Evolutionary conservation across 2,797 vertebrate species (phyloP).

Genomic region (Hippoglossus hippoglossus): DNA sequence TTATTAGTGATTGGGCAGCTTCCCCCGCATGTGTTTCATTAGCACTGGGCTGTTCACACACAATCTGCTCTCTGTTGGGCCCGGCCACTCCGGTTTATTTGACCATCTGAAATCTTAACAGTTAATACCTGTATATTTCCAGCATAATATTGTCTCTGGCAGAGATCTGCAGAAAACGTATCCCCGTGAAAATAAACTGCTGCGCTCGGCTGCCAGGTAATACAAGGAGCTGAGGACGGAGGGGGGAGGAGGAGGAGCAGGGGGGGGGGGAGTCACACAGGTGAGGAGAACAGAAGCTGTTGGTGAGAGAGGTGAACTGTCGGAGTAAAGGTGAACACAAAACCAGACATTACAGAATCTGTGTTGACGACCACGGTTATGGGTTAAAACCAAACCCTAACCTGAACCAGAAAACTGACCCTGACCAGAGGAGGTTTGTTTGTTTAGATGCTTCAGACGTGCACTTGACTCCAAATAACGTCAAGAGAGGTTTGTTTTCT

Average conservation of each 20-base stretch:
- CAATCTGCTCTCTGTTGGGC: slow-evolving; percentile 74
- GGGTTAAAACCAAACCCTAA: too few relatives aligned
- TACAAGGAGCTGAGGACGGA: slow-evolving; percentile 45
- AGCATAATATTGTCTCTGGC: slow-evolving; percentile 85
- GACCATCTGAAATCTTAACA: slow-evolving; percentile 79
- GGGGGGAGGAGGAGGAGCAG: background rate
- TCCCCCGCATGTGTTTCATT: slow-evolving; percentile 69
- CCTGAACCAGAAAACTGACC: too few relatives aligned
- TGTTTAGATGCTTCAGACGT: too few relatives aligned
- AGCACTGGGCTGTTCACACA: slow-evolving; percentile 59
- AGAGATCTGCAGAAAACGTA: slow-evolving; percentile 72
- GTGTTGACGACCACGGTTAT: too few relatives aligned
- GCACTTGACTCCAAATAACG: too few relatives aligned
- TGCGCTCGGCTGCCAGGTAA: slow-evolving; percentile 64
- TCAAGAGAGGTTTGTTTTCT: too few relatives aligned
- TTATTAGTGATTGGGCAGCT: slow-evolving; percentile 77
- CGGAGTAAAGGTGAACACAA: background rate
- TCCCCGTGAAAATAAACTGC: slow-evolving; percentile 79
- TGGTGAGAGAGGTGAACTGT: background rate
- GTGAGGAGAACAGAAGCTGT: slow-evolving; percentile 31
- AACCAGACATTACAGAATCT: background rate
- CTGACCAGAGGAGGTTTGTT: too few relatives aligned
- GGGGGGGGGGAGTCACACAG: slow-evolving; percentile 27
- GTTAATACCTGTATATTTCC: slow-evolving; percentile 84
- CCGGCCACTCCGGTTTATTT: slow-evolving; percentile 76